Evolutionary conservation across 2,888 invertebrate genomes (phyloP).

Genomic region (Hyalella azteca): DNA sequence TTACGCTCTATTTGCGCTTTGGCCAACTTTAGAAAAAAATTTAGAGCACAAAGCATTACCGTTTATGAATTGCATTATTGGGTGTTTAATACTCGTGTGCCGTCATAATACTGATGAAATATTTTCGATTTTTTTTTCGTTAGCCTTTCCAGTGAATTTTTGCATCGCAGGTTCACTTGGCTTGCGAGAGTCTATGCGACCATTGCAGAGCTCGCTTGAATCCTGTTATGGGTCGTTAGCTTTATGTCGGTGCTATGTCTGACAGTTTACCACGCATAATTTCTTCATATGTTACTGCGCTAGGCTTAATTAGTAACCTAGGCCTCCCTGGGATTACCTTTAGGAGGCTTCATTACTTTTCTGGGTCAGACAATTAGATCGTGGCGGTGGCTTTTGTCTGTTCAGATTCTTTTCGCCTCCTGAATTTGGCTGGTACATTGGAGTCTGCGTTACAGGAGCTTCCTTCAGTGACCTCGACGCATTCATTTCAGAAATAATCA

Average conservation of each 20-base stretch:
- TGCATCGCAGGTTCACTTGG: not conserved
- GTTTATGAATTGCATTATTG: too few species aligned
- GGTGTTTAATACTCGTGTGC: too few species aligned
- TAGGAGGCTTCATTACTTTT: slow-evolving; percentile 32
- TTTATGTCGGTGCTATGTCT: slow-evolving; percentile 37
- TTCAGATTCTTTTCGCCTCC: slow-evolving; percentile 1
- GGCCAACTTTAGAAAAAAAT: too few species aligned
- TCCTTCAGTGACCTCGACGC: too few species aligned
- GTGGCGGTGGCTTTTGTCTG: slow-evolving; percentile 1
- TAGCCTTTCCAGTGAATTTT: not conserved
- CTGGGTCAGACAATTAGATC: slow-evolving; percentile 34
- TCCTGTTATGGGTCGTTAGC: slow-evolving; percentile 30
- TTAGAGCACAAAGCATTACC: too few species aligned
- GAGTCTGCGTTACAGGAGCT: not conserved
- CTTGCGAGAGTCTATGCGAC: not conserved
- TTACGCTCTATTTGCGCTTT: too few species aligned
- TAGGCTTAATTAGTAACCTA: slow-evolving; percentile 28
- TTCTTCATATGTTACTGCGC: slow-evolving; percentile 34
- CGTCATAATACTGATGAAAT: too few species aligned
- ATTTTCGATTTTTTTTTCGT: not conserved
- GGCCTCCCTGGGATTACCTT: slow-evolving; percentile 26
- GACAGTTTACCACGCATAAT: slow-evolving; percentile 34
- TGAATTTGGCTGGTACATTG: not conserved
- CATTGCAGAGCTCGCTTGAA: not conserved
- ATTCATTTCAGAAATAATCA: too few species aligned